Evolutionary conservation across 2,888 invertebrate species (phyloP).

Genomic region (Brenthis hecate): DNA sequence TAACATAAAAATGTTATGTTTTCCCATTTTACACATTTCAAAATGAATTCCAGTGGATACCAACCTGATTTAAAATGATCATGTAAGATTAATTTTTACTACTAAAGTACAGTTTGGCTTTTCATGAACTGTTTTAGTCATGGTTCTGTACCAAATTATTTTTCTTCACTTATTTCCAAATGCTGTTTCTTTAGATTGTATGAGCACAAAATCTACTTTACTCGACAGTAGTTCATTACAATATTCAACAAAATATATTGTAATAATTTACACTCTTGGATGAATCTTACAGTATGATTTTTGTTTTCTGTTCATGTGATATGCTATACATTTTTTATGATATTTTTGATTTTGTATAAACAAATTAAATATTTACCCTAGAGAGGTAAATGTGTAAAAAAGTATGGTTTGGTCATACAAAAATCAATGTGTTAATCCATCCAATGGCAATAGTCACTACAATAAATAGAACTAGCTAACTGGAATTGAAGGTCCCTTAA

Average conservation of each 20-base stretch:
- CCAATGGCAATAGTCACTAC: slow-evolving; percentile 74
- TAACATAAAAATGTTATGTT: slow-evolving; percentile 83
- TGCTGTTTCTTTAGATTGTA: slow-evolving; percentile 71
- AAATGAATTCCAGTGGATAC: slow-evolving; percentile 76
- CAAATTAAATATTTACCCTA: slow-evolving; percentile 68
- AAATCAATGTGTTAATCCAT: slow-evolving; percentile 69
- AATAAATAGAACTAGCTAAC: slow-evolving; percentile 81
- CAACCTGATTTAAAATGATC: slow-evolving; percentile 72
- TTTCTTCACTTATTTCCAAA: slow-evolving; percentile 82
- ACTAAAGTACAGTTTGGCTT: slow-evolving; percentile 77
- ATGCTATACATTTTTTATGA: slow-evolving; percentile 77
- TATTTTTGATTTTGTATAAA: slow-evolving; percentile 73
- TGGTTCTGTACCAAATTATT: slow-evolving; percentile 60
- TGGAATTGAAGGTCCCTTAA: slow-evolving; percentile 83
- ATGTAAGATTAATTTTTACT: slow-evolving; percentile 67
- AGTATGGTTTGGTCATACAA: slow-evolving; percentile 78
- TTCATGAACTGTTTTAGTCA: slow-evolving; percentile 64
- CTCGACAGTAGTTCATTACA: slow-evolving; percentile 72
- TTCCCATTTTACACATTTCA: slow-evolving; percentile 78
- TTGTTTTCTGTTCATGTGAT: slow-evolving; percentile 66
- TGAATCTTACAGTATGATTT: slow-evolving; percentile 64
- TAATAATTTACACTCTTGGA: slow-evolving; percentile 69
- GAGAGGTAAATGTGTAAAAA: slow-evolving; percentile 74
- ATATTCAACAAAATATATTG: slow-evolving; percentile 78
- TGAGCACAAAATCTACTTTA: slow-evolving; percentile 68